Base-by-base conservation (phyloP, 1,140 invertebrate species). In the Littorina saxatilis region DNA sequence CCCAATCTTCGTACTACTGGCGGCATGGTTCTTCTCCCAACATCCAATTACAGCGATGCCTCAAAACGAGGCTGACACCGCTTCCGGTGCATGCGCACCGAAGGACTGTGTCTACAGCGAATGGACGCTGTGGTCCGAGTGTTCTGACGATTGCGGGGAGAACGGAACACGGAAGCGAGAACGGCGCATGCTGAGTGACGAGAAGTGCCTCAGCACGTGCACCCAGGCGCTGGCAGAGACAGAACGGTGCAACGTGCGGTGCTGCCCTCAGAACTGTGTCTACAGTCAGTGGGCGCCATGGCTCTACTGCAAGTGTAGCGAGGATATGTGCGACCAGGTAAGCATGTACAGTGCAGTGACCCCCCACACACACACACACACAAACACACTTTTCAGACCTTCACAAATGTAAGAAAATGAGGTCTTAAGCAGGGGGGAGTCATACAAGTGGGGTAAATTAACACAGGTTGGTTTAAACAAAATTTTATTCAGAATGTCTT, bases 181-280 rank as follows among this genome's bases (percentile, higher is more conserved):
- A n/a, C 52, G 86, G 27, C 27, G 20, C 2, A 68, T 86, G n/a
- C 58, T 87, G 7, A n/a, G 61, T 27, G 43, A 63, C 20, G 83
- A 72, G 9, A 23, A 39, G 9, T 87, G 86, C 47, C 79, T 80
- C 1, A 83, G 85, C 5, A 79, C 29, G n/a, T 86, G 86, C 75
- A n/a, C 43, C 63, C 23, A 74, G 4, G 74, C 79, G 4, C 52
- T 32, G 15, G 82, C 43, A 17, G 79, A 84, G 73, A 74, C 72
- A 4, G 73, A 75, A 29, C 55, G 70, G 7, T 87, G 86, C 72
- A 86, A 83, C 73, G 75, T 80, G 39, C 50, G 82, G 35, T 84
- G 85, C 29, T 87, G 86, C 77, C 82, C 86, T 20, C 29, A 80
- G 35, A 79, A 87, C 35, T 86, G 85, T 68, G 68, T 39, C 37